Evolutionary conservation across 2,888 invertebrate genomes (phyloP).

Genomic region (Xestia rhomboidea): DNA sequence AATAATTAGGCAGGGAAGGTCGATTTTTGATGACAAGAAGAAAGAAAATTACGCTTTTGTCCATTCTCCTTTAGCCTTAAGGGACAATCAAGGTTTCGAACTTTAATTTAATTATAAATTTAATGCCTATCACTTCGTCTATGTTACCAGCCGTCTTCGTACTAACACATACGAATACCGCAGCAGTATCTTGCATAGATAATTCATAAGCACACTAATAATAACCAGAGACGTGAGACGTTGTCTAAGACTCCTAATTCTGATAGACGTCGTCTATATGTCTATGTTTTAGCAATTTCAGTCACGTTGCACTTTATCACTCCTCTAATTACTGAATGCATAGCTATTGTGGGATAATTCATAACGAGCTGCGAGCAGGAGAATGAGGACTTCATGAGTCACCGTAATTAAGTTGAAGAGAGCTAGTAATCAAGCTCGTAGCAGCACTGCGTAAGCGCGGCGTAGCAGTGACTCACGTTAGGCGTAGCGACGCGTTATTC

Average conservation of each 20-base stretch:
- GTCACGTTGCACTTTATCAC: slow-evolving; percentile 47
- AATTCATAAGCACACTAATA: slow-evolving; percentile 38
- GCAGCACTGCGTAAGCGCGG: not conserved
- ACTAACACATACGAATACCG: slow-evolving; percentile 1
- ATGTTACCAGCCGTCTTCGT: not conserved
- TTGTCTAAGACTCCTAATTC: slow-evolving; percentile 21
- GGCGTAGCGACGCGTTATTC: not conserved
- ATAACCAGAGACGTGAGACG: slow-evolving; percentile 33
- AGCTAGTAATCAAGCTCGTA: not conserved
- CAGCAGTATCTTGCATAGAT: slow-evolving; percentile 1
- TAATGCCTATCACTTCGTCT: not conserved
- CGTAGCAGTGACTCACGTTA: not conserved
- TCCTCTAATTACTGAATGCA: slow-evolving; percentile 32
- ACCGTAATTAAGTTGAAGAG: not conserved
- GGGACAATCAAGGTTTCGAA: not conserved
- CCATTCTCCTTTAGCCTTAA: not conserved
- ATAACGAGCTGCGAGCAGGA: not conserved
- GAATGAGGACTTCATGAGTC: slow-evolving; percentile 7
- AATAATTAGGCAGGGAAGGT: not conserved
- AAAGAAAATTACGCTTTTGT: not conserved
- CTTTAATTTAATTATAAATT: not conserved
- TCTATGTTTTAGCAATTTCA: slow-evolving; percentile 24
- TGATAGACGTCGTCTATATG: slow-evolving; percentile 30
- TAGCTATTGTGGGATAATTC: slow-evolving; percentile 15
- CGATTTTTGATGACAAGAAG: not conserved